phyloP scores from a whole-genome alignment of 2,888 invertebrate species.

The Plebejus argus region DNA sequence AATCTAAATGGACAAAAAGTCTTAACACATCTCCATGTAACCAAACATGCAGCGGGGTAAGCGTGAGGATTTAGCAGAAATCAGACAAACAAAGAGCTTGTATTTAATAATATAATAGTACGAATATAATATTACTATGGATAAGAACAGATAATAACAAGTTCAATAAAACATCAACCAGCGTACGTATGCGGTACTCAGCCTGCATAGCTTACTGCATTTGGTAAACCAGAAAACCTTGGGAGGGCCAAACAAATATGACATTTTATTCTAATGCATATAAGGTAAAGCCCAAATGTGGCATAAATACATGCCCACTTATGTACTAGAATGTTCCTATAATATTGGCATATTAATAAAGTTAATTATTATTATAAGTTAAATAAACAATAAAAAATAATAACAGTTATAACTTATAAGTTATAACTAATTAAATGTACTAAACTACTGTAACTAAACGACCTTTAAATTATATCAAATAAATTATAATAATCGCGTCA shows the following conservation, averaged over 20 bases:
- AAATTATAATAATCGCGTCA: conserved; percentile 9
- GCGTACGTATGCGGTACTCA: conserved; percentile 43
- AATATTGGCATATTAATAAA: not conserved
- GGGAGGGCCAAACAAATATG: conserved; percentile 42
- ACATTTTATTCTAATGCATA: conserved; percentile 32
- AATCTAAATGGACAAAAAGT: too few relatives aligned
- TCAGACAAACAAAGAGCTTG: too few relatives aligned
- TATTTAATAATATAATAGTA: not conserved
- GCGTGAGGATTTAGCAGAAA: too few relatives aligned
- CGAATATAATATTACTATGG: not conserved
- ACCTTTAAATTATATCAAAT: conserved; percentile 7
- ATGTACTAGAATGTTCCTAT: not conserved
- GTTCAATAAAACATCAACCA: conserved; percentile 2
- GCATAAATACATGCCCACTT: conserved; percentile 25
- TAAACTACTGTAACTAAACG: not conserved
- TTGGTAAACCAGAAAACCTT: conserved; percentile 48
- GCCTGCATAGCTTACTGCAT: conserved; percentile 42
- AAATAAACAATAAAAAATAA: not conserved
- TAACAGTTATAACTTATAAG: not conserved
- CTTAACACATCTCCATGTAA: too few relatives aligned
- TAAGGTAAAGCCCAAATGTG: conserved; percentile 31
- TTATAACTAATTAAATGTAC: not conserved
- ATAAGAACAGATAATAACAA: conserved; percentile 5
- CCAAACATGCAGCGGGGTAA: too few relatives aligned
- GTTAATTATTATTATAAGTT: not conserved